phyloP scores from a whole-genome alignment of 2,888 invertebrate species.

The Rhabditoides inermis region DNA sequence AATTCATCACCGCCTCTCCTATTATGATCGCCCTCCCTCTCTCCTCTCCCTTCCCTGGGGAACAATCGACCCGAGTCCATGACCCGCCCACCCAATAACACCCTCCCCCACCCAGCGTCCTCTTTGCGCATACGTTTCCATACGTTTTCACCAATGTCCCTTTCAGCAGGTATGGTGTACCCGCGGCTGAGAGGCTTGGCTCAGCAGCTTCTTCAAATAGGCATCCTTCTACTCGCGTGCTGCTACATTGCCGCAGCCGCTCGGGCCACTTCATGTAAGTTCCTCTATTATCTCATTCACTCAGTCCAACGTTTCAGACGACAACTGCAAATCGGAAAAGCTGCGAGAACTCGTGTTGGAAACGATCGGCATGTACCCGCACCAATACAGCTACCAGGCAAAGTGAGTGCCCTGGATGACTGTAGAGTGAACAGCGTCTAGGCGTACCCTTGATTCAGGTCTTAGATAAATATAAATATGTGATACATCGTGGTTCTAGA shows the following conservation, averaged over 20 bases:
- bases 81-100: neutral
- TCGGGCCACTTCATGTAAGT: no score
- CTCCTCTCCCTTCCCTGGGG: neutral
- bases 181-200: no score
- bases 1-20: neutral
- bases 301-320: constrained; percentile 42
- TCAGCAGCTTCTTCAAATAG: no score
- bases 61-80: neutral
- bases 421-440: no score
- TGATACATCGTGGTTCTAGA: constrained; percentile 14
- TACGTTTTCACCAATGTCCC: neutral
- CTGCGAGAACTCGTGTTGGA: constrained; percentile 46
- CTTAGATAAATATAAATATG: neutral
- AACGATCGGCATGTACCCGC: constrained; percentile 49
- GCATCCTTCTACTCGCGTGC: no score
- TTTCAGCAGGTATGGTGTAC: no score
- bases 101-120: neutral
- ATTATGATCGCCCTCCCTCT: neutral
- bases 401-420: constrained; percentile 23
- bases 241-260: no score
- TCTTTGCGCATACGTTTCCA: neutral
- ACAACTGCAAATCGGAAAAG: constrained; percentile 50
- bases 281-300: no score
- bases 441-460: no score
- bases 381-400: constrained; percentile 51